phyloP scores from a whole-genome alignment of 2,113 vertebrate species.

The Grus americana region DNA sequence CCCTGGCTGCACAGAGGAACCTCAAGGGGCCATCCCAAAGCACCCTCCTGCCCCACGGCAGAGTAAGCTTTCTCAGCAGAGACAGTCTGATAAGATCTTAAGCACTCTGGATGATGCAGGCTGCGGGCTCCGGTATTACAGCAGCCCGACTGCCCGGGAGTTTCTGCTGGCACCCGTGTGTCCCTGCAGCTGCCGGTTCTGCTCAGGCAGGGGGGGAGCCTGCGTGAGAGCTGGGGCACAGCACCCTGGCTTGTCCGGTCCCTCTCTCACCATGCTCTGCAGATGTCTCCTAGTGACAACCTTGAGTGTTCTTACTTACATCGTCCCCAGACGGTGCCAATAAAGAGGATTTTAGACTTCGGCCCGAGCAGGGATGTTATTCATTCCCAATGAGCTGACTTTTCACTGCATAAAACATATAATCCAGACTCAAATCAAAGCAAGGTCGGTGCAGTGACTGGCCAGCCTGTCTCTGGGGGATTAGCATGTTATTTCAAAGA shows the following conservation, averaged over 20 bases:
- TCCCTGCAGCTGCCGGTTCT: background rate
- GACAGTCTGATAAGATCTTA: background rate
- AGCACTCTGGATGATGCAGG: accelerated
- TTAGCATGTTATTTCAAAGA: slow-evolving; percentile 50
- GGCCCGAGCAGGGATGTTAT: background rate
- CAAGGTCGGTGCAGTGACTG: slow-evolving; percentile 7
- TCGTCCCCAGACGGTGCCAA: slow-evolving; percentile 5
- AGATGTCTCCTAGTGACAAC: slow-evolving; percentile 57
- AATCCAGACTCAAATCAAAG: slow-evolving; percentile 52
- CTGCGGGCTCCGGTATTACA: background rate
- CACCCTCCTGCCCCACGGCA: background rate
- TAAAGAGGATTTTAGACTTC: slow-evolving; percentile 56
- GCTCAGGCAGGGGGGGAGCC: background rate
- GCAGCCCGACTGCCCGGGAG: accelerated
- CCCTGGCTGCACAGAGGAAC: background rate
- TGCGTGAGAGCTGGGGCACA: background rate
- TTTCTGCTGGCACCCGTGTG: background rate
- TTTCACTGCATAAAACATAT: slow-evolving; percentile 54
- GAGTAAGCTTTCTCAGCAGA: background rate
- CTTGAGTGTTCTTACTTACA: slow-evolving; percentile 41
- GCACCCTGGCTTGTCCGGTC: background rate
- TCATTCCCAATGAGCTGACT: slow-evolving; percentile 41
- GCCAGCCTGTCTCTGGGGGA: slow-evolving; percentile 13
- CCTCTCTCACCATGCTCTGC: background rate
- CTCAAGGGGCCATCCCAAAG: background rate